Conservation (phyloP, 2,888 invertebrate genomes). For the Dicyrtomina minuta region DNA sequence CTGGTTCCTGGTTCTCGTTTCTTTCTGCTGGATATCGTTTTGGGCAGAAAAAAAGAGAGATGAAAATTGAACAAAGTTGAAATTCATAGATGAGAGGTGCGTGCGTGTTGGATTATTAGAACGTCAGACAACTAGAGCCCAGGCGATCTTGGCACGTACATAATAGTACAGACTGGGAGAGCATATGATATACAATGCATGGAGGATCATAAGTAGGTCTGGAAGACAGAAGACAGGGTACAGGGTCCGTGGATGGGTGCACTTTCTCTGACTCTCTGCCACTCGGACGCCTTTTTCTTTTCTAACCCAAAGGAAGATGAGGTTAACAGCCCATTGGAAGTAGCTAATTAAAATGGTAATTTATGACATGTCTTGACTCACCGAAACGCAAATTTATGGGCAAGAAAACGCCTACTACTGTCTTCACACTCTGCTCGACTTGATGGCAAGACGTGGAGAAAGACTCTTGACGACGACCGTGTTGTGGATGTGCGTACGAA, state of each 20-base stretch:
- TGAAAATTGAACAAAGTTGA: background rate
- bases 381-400: slow-evolving; percentile 36
- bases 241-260: background rate
- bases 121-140: too few species aligned
- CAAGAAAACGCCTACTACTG: slow-evolving; percentile 33
- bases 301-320: slow-evolving; percentile 5
- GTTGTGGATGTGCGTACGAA: too few species aligned
- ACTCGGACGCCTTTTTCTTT: slow-evolving; percentile 14
- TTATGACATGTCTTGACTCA: slow-evolving; percentile 33
- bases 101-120: too few species aligned
- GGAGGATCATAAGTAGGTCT: too few species aligned
- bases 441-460: slow-evolving; percentile 13
- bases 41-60: background rate
- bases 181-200: too few species aligned
- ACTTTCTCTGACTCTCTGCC: slow-evolving; percentile 8
- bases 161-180: too few species aligned
- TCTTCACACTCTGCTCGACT: slow-evolving; percentile 32
- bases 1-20: background rate
- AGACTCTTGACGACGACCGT: background rate
- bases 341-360: slow-evolving; percentile 38
- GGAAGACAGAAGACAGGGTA: too few species aligned
- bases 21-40: background rate
- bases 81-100: too few species aligned
- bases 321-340: slow-evolving; percentile 20
- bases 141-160: too few species aligned